Base-by-base conservation (phyloP, 2,888 invertebrate genomes). In the Eilema griseolum region DNA sequence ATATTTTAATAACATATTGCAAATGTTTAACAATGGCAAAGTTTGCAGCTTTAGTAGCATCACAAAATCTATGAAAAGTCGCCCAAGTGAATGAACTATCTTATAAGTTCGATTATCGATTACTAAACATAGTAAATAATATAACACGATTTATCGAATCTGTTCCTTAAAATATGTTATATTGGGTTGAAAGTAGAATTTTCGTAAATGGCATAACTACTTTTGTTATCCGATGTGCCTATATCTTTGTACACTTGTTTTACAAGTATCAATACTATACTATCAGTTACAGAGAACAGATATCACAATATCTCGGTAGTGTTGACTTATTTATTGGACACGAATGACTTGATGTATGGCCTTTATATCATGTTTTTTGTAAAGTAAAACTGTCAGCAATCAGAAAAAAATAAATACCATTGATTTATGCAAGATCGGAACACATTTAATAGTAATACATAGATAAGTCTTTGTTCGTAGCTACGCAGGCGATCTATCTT, bases 311-410 rank as follows among this genome's bases (percentile, higher is more conserved):
- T 57, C 56, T 65, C 31, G 28, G 23, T 56, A 33, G n/a, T 33
- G 65, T 66, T 66, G 66, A 57, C 66, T 66, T 66, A 57, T 66
- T 57, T 66, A 66, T 66, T 57, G 33, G 66, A 57, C 52, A 64
- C 31, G 33, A 20, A 31, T 33, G 57, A 33, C 33, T 66, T 66
- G 66, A 66, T 66, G 31, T 37, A 66, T 24, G 16, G 33, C 33
- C 66, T 66, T 31, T 57, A 66, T 57, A 66, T 66, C 33, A 33
- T 57, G 23, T 33, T 56, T 31, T 66, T 66, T 33, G 52, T 31
- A 28, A 56, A 65, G 33, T 66, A 66, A 57, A 52, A 66, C 57
- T 37, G 66, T 57, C 57, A 33, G 66, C 57, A 26, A 66, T 33
- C 31, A 66, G 57, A 57, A 66, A 57, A 64, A 52, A 64, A 64